Evolutionary conservation across 2,797 vertebrate species (phyloP), one percentile per base, ranked within the genome.

Genomic region (Sebastes kiyomatsui): DNA sequence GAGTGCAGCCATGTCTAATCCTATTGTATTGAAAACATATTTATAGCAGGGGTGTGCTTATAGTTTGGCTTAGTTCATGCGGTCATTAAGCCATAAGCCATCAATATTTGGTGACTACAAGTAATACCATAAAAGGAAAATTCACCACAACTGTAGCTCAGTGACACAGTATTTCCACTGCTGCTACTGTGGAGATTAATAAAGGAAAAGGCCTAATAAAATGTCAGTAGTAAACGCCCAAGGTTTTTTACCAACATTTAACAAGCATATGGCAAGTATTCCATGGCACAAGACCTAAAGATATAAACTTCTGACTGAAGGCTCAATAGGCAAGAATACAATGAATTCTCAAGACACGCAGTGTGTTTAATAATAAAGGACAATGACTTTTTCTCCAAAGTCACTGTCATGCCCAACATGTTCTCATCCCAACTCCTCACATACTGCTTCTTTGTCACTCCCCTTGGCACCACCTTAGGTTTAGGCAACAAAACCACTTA

Each of bases 1-100:
- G 77, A 85, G 46, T 49, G 12, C 28, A 82, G 59, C 77, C 81
- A 77, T 81, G 13, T 76, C 33, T 38, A 79, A 78, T 52, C 28
- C 38, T 46, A 46, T 73, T 86, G 38, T 49, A 49, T 49, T 49
- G 46, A 76, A 76, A 76, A 75, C 59, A 30, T 59, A 71, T 74
- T 74, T 71, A 28, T 8, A 23, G 14, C 22, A 30, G 32, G 13
- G 33, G 16, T 65, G 35, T 76, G 49, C 35, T 60, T 61, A 52
- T 65, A 68, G 27, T 78, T 86, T 65, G 42, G 2, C 25, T 33
- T 30, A 22, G 6, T 65, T 60, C 7, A 59, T 71, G 54, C 20
- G 60, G 62, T 65, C 35, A 60, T 68, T 10, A 25, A 72, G 71
- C 42, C 42, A 64, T 58, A 59, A 56, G 27, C n/a, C n/a, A n/a